Base-by-base conservation (phyloP, 2,113 vertebrate species). In the Myiozetetes cayanensis region DNA sequence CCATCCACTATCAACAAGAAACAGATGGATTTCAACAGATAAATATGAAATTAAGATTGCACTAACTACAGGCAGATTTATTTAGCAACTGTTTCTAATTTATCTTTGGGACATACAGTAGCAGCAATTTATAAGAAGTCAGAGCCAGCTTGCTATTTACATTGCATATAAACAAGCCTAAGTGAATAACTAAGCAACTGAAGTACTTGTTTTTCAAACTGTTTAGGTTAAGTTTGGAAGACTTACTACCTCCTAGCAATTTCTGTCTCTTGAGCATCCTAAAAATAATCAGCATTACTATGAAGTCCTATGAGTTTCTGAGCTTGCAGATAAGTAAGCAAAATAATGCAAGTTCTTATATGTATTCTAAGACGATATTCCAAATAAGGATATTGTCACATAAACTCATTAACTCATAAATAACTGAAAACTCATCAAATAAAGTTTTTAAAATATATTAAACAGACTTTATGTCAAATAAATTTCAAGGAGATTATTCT, bases 21-120 rank as follows among this genome's bases (percentile, higher is more conserved):
- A 93, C 87, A 97, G 94, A 96, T 82, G 78, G 74, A 81, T 81
- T 94, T 91, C 87, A 92, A 74, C 39, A 87, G 87, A 91, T 90
- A 88, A 92, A 95, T 53, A 92, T 17, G 3, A 71, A 91, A 93
- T 46, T 43, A 93, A 91, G 74, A 85, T 2, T 89, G 67, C 75
- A 53, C 31, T 53, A n/a, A 46, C 62, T 94, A 55, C 39, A 78
- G 28, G 53, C 49, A 89, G 52, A 78, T 95, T 89, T 90, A 85
- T 80, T 87, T 87, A 85, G 72, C 39, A 73, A 73, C 37, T 87
- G 74, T 73, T 96, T 94, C 65, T 18, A 80, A 77, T 87, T 90
- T 94, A 65, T 87, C 63, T 83, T 88, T 81, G 66, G 37, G 90
- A 73, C 33, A 23, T 61, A 84, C 94, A 76, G 85, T 85, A 94